Conservation (phyloP, 2,888 invertebrate species). For the Ethmia dodecea region DNA sequence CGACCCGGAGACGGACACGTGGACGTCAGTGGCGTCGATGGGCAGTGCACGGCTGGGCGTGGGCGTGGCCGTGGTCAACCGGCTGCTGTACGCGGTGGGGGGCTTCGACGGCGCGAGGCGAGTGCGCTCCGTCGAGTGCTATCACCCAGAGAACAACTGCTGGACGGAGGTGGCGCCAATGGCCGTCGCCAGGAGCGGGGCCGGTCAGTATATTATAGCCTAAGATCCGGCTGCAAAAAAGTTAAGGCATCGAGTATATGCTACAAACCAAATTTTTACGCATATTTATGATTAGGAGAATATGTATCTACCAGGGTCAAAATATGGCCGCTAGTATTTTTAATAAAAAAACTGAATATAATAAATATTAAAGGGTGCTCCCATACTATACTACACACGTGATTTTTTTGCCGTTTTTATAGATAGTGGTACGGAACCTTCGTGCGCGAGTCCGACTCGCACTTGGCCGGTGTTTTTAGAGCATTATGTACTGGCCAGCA, state of each 20-base stretch:
- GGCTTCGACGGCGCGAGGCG: constrained; percentile 91
- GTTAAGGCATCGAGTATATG: too few relatives aligned
- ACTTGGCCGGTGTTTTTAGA: too few relatives aligned
- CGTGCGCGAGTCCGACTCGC: too few relatives aligned
- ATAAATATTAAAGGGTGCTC: not conserved
- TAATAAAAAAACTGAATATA: not conserved
- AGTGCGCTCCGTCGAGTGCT: constrained; percentile 90
- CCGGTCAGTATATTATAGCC: constrained; percentile 72
- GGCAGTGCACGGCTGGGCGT: constrained; percentile 87
- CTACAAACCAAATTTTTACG: too few relatives aligned
- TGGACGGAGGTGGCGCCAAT: constrained; percentile 91
- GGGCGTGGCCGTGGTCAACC: constrained; percentile 87
- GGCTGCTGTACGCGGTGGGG: constrained; percentile 89
- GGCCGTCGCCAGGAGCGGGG: constrained; percentile 88
- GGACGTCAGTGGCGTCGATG: constrained; percentile 88
- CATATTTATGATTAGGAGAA: too few relatives aligned
- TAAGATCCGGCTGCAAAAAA: too few relatives aligned
- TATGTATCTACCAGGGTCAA: too few relatives aligned
- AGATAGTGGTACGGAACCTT: too few relatives aligned
- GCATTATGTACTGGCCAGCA: too few relatives aligned
- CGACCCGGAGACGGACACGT: constrained; percentile 90
- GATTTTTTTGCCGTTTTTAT: too few relatives aligned
- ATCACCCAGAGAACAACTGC: constrained; percentile 94
- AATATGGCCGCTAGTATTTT: too few relatives aligned
- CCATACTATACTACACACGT: not conserved